Conservation (phyloP, 1,140 invertebrate genomes). For the Drosophila kepulauana region DNA sequence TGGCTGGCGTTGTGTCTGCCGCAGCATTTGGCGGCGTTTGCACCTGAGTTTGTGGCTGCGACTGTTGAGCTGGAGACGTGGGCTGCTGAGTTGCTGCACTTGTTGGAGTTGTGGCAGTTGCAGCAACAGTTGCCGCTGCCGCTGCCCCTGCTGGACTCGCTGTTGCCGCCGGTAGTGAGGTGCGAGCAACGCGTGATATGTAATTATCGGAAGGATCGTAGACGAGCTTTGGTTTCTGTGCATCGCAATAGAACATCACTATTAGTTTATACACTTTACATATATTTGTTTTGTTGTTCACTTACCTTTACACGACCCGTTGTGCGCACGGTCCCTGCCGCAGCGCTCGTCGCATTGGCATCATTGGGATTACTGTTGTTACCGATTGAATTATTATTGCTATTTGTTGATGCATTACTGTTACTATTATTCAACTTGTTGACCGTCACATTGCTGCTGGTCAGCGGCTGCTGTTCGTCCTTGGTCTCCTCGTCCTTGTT, state of each 20-base stretch:
- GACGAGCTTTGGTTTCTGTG: conserved; percentile 87
- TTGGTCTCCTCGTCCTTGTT: conserved; percentile 59
- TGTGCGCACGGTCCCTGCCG: conserved; percentile 63
- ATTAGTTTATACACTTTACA: background rate
- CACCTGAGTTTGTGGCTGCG: conserved; percentile 13
- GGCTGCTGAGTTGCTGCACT: background rate
- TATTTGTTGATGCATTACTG: conserved; percentile 17
- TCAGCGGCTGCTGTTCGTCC: conserved; percentile 25
- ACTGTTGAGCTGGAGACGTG: background rate
- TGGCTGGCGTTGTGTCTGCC: background rate
- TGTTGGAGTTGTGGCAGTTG: conserved; percentile 8
- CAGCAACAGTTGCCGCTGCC: background rate
- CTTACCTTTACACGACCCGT: conserved; percentile 79
- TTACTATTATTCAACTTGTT: conserved; percentile 11
- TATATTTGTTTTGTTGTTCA: background rate
- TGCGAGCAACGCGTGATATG: conserved; percentile 86
- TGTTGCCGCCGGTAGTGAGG: conserved; percentile 30
- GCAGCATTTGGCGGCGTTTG: background rate
- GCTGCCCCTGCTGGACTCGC: background rate
- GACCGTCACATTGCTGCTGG: background rate
- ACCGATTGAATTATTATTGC: conserved; percentile 10
- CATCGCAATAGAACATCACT: background rate
- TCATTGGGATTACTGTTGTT: conserved; percentile 29
- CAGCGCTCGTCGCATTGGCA: background rate
- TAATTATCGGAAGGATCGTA: conserved; percentile 91